Evolutionary conservation across 1,140 invertebrate genomes (phyloP).

Genomic region (Elymnias hypermnestra): DNA sequence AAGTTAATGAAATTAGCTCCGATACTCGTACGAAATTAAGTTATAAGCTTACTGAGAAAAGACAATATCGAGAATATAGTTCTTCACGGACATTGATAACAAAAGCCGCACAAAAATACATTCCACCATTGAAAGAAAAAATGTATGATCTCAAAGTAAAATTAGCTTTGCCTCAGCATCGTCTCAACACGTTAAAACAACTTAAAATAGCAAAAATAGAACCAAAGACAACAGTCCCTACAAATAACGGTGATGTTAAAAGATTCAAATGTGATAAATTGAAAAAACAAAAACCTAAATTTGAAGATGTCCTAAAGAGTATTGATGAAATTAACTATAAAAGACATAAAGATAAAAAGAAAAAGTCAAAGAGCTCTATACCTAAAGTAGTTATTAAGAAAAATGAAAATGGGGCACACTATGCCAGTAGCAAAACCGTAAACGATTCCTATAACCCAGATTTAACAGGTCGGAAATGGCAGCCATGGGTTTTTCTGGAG

Average conservation of each 20-base stretch:
- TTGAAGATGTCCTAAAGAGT: constrained; percentile 73
- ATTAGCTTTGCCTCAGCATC: constrained; percentile 62
- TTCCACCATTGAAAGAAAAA: constrained; percentile 60
- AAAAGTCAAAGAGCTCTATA: constrained; percentile 53
- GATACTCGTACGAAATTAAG: constrained; percentile 27
- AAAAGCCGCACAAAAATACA: constrained; percentile 73
- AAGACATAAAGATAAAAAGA: constrained; percentile 59
- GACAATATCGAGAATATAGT: constrained; percentile 34
- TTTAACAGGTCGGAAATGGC: constrained; percentile 69
- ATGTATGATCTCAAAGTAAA: constrained; percentile 61
- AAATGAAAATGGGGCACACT: constrained; percentile 67
- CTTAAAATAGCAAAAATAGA: constrained; percentile 56
- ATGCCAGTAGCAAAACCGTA: constrained; percentile 47
- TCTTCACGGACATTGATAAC: constrained; percentile 51
- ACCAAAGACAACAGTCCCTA: constrained; percentile 39
- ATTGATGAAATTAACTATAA: constrained; percentile 69
- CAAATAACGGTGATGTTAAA: constrained; percentile 28
- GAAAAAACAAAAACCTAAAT: constrained; percentile 66
- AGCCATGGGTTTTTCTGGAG: constrained; percentile 70
- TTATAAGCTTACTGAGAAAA: constrained; percentile 49
- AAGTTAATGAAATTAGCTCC: constrained; percentile 39
- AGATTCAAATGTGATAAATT: constrained; percentile 19
- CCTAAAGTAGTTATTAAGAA: constrained; percentile 74
- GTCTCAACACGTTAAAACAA: constrained; percentile 58
- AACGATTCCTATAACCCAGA: constrained; percentile 48